phyloP scores from a whole-genome alignment of 1,140 invertebrate genomes.

The Nasonia longicornis region DNA sequence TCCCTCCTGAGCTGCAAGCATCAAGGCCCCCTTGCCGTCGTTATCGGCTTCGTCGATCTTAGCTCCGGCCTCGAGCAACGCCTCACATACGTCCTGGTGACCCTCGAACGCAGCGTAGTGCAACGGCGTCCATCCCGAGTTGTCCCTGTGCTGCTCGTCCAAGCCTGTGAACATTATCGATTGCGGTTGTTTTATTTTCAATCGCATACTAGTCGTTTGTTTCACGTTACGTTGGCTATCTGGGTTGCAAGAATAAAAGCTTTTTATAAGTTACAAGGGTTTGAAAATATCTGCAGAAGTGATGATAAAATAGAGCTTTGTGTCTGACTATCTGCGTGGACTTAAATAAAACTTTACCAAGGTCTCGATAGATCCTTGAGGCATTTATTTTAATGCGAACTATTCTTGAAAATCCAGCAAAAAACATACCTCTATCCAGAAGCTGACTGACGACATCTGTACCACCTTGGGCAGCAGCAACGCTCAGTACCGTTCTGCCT shows the following conservation, averaged over 20 bases:
- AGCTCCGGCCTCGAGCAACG: conserved; percentile 90
- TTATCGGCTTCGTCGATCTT: conserved; percentile 93
- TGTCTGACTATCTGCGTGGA: neutral
- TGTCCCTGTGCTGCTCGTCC: conserved; percentile 91
- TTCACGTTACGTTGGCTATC: neutral
- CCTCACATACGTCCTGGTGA: conserved; percentile 88
- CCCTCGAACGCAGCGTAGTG: conserved; percentile 95
- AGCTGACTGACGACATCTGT: conserved; percentile 88
- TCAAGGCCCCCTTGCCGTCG: conserved; percentile 91
- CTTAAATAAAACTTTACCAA: neutral
- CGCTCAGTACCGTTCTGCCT: conserved; percentile 88
- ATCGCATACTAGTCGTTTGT: neutral
- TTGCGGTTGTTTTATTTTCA: neutral
- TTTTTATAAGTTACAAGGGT: neutral
- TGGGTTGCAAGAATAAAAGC: neutral
- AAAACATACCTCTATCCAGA: conserved; percentile 78
- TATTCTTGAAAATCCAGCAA: neutral
- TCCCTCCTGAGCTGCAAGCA: conserved; percentile 91
- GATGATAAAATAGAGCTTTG: no score
- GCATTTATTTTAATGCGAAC: no score
- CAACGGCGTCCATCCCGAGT: conserved; percentile 93
- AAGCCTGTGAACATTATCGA: conserved; percentile 70
- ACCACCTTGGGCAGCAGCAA: conserved; percentile 88
- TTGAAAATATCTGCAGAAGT: neutral
- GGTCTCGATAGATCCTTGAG: neutral